Evolutionary conservation across 1,140 invertebrate genomes (phyloP).

Genomic region (Aethina tumida): DNA sequence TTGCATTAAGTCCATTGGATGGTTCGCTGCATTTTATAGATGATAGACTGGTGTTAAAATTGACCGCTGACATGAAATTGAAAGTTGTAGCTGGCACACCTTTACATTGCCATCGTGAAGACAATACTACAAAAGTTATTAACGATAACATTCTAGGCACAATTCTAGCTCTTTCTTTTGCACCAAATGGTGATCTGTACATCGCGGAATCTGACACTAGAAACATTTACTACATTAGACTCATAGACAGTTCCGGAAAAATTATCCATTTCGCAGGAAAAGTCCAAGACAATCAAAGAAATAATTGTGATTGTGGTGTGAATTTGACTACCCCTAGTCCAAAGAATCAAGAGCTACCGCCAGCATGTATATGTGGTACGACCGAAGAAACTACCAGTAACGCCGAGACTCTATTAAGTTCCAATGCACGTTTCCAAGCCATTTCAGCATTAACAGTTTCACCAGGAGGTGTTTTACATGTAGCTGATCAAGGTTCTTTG

Average conservation of each 20-base stretch:
- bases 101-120: conserved; percentile 63
- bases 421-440: conserved; percentile 81
- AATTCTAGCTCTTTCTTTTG: conserved; percentile 77
- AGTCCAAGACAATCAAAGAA: conserved; percentile 48
- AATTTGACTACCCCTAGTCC: conserved; percentile 44
- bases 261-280: conserved; percentile 76
- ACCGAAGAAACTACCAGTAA: conserved; percentile 59
- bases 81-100: conserved; percentile 85
- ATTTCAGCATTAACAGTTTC: conserved; percentile 89
- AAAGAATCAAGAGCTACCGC: conserved; percentile 30
- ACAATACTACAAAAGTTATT: conserved; percentile 28
- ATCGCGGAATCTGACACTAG: conserved; percentile 88
- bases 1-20: conserved; percentile 87
- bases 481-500: conserved; percentile 86
- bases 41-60: conserved; percentile 80
- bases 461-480: conserved; percentile 86
- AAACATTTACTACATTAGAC: conserved; percentile 77
- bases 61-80: conserved; percentile 84
- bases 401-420: conserved; percentile 75
- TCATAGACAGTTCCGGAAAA: conserved; percentile 70
- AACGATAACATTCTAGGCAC: conserved; percentile 52
- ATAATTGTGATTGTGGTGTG: conserved; percentile 47
- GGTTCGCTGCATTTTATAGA: conserved; percentile 92
- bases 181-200: conserved; percentile 85
- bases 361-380: conserved; percentile 47